Evolutionary conservation across 2,113 vertebrate genomes (phyloP).

Genomic region (Nycticryphes semicollaris): DNA sequence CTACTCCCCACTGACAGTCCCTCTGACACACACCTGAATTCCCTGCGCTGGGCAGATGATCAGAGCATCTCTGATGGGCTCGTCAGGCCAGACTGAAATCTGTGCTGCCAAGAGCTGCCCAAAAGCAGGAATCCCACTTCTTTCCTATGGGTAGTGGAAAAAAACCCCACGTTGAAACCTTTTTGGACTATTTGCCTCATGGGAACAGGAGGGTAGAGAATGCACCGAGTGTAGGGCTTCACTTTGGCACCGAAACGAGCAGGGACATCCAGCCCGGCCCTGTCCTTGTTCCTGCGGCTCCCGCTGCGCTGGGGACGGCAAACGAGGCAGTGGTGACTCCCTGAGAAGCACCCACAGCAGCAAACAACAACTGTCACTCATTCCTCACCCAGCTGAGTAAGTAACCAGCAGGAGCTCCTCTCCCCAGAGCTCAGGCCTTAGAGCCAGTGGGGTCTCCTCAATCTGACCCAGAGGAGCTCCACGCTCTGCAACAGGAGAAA

Average conservation of each 20-base stretch:
- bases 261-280: background rate
- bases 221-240: background rate
- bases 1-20: background rate
- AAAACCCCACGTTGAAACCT: background rate
- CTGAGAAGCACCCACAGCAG: background rate
- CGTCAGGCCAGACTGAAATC: fast-evolving
- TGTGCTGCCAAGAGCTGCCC: background rate
- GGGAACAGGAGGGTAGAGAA: background rate
- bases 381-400: background rate
- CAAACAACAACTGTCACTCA: fast-evolving
- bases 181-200: background rate
- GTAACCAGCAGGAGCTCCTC: background rate
- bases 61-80: background rate
- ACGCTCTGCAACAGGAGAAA: background rate
- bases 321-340: no score
- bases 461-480: background rate
- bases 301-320: background rate
- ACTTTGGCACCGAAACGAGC: background rate
- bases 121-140: background rate
- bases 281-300: fast-evolving
- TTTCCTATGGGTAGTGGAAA: background rate
- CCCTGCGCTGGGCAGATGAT: background rate
- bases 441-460: background rate
- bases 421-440: fast-evolving
- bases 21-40: background rate